phyloP scores from a whole-genome alignment of 2,113 vertebrate genomes.

The Burhinus oedicnemus region DNA sequence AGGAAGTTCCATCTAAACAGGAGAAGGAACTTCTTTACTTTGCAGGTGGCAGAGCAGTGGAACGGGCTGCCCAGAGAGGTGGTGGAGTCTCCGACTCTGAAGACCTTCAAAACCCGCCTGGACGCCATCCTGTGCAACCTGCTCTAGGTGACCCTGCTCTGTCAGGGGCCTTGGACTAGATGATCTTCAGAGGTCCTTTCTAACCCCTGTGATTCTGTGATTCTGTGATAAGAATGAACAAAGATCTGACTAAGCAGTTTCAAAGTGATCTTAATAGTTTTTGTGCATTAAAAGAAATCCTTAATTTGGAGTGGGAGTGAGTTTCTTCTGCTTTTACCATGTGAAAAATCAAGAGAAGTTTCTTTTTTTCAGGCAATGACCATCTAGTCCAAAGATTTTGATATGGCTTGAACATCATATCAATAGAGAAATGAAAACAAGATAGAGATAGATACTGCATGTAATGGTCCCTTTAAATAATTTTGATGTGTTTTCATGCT shows the following conservation, averaged over 20 bases:
- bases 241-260: neutral
- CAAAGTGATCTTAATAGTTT: neutral
- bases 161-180: too few species aligned
- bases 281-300: neutral
- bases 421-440: neutral
- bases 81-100: too few species aligned
- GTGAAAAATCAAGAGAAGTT: neutral
- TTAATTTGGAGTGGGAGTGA: neutral
- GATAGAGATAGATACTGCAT: neutral
- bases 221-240: neutral
- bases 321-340: neutral
- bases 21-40: too few species aligned
- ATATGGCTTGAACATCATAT: neutral
- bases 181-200: too few species aligned
- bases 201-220: too few species aligned
- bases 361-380: neutral
- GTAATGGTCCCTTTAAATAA: neutral
- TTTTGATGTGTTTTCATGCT: conserved; percentile 3
- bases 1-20: too few species aligned
- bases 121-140: too few species aligned
- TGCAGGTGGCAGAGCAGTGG: too few species aligned
- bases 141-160: too few species aligned
- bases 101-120: too few species aligned
- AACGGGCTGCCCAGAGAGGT: too few species aligned
- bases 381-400: neutral